These are phyloP conservation scores for Zeugodacus cucurbitae DNA, from an alignment of 1,140 invertebrate species.

Conservation along the genomic window DNA sequence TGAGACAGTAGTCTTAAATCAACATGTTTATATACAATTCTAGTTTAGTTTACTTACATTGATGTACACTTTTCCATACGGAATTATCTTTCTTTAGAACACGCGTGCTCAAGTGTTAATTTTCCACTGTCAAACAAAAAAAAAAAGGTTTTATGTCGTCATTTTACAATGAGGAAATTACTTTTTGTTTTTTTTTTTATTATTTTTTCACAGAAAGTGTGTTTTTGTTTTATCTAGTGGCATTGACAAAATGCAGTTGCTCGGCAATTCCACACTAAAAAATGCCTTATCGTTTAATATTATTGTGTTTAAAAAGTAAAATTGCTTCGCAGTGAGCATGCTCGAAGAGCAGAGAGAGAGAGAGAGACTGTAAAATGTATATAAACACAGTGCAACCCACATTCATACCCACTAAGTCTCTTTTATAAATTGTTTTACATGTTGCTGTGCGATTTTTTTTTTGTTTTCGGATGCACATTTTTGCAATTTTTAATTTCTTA, in stretches of 20 bases:
- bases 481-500: neutral
- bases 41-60: neutral
- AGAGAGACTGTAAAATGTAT: neutral
- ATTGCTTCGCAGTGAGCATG: neutral
- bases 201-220: neutral
- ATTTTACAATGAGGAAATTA: neutral
- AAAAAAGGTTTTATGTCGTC: neutral
- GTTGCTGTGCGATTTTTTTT: conserved; percentile 11
- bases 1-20: neutral
- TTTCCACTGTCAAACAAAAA: too few relatives aligned
- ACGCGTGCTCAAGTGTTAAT: too few relatives aligned
- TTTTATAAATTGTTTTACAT: conserved; percentile 44
- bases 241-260: neutral
- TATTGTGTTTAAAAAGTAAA: neutral
- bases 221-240: neutral
- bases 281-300: neutral
- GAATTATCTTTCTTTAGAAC: too few relatives aligned
- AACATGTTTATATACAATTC: neutral
- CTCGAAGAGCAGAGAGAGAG: neutral
- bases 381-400: neutral
- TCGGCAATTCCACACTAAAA: neutral
- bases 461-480: neutral
- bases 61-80: too few relatives aligned
- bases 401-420: neutral
- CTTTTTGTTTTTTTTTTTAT: neutral